Conservation (phyloP, 30 jellyfish, hydroid and myxozoan genomes). For the Haliclystus octoradiatus region DNA sequence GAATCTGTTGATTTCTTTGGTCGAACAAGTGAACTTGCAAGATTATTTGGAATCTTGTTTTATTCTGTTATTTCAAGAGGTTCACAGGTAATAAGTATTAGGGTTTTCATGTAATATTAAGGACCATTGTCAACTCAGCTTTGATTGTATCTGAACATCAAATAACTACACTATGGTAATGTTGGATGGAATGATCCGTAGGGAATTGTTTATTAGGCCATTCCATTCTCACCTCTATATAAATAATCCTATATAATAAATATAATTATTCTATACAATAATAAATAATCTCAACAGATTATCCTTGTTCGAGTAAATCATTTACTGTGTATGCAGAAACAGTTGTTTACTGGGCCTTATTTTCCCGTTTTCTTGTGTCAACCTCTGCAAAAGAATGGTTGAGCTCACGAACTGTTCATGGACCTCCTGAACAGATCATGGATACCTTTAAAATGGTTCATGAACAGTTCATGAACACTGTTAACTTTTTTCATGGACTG, state of each 20-base stretch:
- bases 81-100: slow-evolving; percentile 60
- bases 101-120: neutral
- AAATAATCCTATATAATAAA: neutral
- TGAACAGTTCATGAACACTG: no score
- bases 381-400: no score
- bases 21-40: slow-evolving; percentile 91
- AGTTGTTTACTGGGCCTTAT: no score
- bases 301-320: neutral
- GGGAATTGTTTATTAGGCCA: no score
- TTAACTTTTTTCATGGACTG: no score
- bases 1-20: slow-evolving; percentile 65
- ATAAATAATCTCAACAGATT: neutral
- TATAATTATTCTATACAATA: neutral
- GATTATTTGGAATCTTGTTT: slow-evolving; percentile 84
- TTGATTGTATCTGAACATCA: neutral
- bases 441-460: no score
- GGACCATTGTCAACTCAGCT: neutral
- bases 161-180: no score
- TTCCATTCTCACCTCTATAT: neutral
- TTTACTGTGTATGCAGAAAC: neutral
- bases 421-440: no score
- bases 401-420: no score
- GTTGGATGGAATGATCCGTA: no score
- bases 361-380: no score
- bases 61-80: slow-evolving; percentile 94